Conservation (phyloP, 2,113 vertebrate species). For the Podarcis cretensis region DNA sequence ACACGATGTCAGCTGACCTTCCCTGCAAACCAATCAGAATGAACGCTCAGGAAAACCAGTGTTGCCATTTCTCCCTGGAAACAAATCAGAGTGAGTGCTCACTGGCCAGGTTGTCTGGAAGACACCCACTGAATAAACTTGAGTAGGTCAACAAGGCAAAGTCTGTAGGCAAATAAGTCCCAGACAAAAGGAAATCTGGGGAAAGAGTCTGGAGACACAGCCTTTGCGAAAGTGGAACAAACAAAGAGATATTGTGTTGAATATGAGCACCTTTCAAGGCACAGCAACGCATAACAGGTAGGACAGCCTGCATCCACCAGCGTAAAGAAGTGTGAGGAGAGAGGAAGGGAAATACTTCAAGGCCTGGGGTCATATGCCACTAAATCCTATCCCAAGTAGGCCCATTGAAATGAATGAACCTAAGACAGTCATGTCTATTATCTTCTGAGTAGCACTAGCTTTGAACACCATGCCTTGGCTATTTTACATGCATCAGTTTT, state of each 20-base stretch:
- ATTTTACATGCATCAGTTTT: not conserved
- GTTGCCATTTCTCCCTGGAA: no score
- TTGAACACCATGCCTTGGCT: not conserved
- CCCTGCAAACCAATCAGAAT: no score
- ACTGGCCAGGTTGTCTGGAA: no score
- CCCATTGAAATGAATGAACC: no score
- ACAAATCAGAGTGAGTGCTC: not conserved
- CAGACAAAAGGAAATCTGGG: slow-evolving; percentile 59
- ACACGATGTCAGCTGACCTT: no score
- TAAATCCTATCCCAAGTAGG: no score
- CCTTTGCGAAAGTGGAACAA: slow-evolving; percentile 5
- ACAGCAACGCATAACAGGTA: accelerated
- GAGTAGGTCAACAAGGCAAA: slow-evolving; percentile 51
- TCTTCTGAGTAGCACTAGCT: no score
- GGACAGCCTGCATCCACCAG: not conserved
- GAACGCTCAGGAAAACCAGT: no score
- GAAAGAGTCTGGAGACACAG: not conserved
- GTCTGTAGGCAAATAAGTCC: slow-evolving; percentile 50
- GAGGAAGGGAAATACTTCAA: not conserved
- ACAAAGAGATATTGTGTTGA: slow-evolving; percentile 2
- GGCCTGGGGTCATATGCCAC: not conserved
- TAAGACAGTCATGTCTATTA: no score
- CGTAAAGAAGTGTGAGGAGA: not conserved
- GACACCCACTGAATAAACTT: slow-evolving; percentile 62
- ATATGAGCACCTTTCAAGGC: not conserved